A percentile compares a stretch with the other conserved stretches of the same genome.
These are phyloP conservation scores for Troilus luridus DNA, from an alignment of 2,888 invertebrate species.

Conservation along the genomic window DNA sequence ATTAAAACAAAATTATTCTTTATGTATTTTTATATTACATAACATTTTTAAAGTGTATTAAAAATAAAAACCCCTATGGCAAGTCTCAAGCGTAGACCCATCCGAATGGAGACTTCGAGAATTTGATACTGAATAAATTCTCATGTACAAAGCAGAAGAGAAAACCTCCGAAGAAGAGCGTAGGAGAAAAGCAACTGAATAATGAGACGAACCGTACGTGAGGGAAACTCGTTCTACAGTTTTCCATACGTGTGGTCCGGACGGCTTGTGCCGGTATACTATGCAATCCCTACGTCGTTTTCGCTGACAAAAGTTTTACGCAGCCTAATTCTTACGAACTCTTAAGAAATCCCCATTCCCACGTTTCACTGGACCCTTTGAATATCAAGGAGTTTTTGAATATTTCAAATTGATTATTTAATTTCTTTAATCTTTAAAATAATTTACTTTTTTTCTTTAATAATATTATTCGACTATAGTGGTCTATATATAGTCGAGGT, in stretches of 20 bases:
- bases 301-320: conserved; percentile 9
- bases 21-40: too few species aligned
- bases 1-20: too few species aligned
- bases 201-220: conserved; percentile 28
- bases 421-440: too few species aligned
- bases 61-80: neutral
- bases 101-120: neutral
- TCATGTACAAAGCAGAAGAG: conserved; percentile 6
- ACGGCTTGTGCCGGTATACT: neutral
- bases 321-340: neutral
- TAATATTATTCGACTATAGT: too few species aligned
- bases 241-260: conserved; percentile 40
- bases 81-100: neutral
- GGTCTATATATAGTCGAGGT: too few species aligned
- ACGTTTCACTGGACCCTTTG: neutral
- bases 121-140: neutral
- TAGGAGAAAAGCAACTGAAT: neutral
- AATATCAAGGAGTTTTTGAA: neutral
- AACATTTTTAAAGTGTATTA: too few species aligned
- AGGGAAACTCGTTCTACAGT: conserved; percentile 21
- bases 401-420: too few species aligned
- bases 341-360: neutral
- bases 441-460: too few species aligned
- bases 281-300: neutral
- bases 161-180: conserved; percentile 22